Base-by-base conservation (phyloP, 1,140 invertebrate species). In the Ptiloglossa arizonensis region DNA sequence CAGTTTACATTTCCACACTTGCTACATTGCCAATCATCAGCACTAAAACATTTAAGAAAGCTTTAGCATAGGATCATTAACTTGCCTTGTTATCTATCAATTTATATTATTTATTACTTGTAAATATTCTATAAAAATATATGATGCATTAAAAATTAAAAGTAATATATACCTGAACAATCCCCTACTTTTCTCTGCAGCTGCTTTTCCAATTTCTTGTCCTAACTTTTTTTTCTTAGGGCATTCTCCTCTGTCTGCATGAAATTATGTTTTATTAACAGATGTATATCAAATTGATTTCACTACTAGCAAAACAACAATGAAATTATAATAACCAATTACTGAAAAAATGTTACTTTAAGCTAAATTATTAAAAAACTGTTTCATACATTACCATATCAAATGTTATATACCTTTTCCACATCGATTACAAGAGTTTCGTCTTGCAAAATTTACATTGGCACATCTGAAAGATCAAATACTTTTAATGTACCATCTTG, bases 1-100 rank as follows among this genome's bases (percentile, higher is more conserved):
- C 99, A 99, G 91, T 99, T 99, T 3, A 99, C 98, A 93, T 99
- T 99, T 1, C 98, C 98, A 93, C 99, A 99, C 91, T 99, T 99
- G 92, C 97, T 98, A 91, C 99, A 99, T 89, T 99, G 97, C 99
- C 99, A 99, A 91, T 99, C 99, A 92, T 99, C 98, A 66, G 99
- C 98, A 93, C 97, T 98, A 90, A 97, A 99, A 70, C 41, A 29
- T 79, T 50, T 60, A 66, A 22, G 48, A 63, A 56, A 44, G 32
- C 0, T 29, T 2, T 22, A 68, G 0, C 9, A 46, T 8, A 15
- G 5, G 68, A 69, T 71, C 62, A 15, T 62, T 71, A 69, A 63
- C 50, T 29, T 8, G 9, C 17, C 32, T 63, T n/a, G 17, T 56
- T 44, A 56, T 15, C 68, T 17, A 35, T 74, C n/a, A 15, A 71